phyloP scores from a whole-genome alignment of 92 coral and sea anemone species.

The Chrysogorgia sp. region DNA sequence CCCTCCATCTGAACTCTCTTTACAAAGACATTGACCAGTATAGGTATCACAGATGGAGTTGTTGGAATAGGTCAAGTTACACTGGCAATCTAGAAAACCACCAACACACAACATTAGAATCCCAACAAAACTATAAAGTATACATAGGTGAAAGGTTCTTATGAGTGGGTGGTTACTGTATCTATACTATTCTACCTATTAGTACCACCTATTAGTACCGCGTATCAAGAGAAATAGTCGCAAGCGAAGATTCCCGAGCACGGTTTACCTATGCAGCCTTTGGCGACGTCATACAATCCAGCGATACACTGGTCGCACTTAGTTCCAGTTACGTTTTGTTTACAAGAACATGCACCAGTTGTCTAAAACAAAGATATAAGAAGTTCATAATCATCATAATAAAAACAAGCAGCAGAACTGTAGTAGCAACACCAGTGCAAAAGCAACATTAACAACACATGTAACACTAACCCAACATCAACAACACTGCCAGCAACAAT shows the following conservation, averaged over 20 bases:
- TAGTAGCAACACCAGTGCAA: too few species aligned
- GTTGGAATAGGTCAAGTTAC: constrained; percentile 72
- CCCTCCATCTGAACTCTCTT: constrained; percentile 74
- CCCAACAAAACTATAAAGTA: too few species aligned
- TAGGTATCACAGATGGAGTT: constrained; percentile 69
- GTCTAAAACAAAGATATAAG: constrained; percentile 42
- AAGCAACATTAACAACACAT: too few species aligned
- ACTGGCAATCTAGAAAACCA: constrained; percentile 72
- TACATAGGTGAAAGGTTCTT: too few species aligned
- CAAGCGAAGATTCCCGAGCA: not conserved
- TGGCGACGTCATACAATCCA: constrained; percentile 71
- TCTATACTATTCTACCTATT: too few species aligned
- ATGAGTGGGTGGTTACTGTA: too few species aligned
- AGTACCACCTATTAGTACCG: too few species aligned
- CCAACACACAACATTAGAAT: not conserved
- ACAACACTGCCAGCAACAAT: too few species aligned
- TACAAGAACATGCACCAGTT: constrained; percentile 75
- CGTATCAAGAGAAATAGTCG: too few species aligned
- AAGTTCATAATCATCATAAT: not conserved
- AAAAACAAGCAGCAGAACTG: not conserved
- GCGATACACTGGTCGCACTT: constrained; percentile 74
- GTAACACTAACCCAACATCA: too few species aligned
- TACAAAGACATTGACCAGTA: constrained; percentile 85
- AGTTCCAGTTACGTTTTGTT: constrained; percentile 69
- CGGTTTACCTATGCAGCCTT: constrained; percentile 68